Evolutionary conservation across 92 coral and sea anemone genomes (phyloP).

Genomic region (Chrysogorgia sp.): DNA sequence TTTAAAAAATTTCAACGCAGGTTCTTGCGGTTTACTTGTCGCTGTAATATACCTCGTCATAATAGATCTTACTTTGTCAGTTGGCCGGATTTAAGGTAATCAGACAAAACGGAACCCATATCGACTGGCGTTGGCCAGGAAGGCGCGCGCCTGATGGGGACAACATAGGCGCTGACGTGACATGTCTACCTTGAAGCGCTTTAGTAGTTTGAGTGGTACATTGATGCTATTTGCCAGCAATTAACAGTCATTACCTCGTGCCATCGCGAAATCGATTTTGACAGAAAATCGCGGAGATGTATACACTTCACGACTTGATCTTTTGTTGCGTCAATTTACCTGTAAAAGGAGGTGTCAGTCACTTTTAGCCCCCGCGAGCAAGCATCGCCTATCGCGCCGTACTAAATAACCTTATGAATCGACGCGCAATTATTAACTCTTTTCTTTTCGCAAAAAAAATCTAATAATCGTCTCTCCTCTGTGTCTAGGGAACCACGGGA

Average conservation of each 20-base stretch:
- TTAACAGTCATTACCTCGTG: slow-evolving; percentile 38
- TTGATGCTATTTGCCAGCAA: slow-evolving; percentile 45
- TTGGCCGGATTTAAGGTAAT: slow-evolving; percentile 38
- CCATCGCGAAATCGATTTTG: slow-evolving; percentile 46
- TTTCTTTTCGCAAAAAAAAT: background rate
- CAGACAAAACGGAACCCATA: slow-evolving; percentile 34
- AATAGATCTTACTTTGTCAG: background rate
- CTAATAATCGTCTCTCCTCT: background rate
- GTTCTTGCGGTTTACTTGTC: background rate
- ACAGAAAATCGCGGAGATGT: background rate
- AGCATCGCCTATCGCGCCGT: too few relatives aligned
- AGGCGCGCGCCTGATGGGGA: slow-evolving; percentile 17
- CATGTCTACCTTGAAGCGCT: slow-evolving; percentile 19
- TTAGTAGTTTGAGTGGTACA: slow-evolving; percentile 20
- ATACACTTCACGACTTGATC: slow-evolving; percentile 18
- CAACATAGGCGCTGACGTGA: slow-evolving; percentile 26
- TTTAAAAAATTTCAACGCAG: background rate
- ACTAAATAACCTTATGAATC: background rate
- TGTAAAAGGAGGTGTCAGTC: slow-evolving; percentile 11
- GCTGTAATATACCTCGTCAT: background rate
- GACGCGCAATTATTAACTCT: background rate
- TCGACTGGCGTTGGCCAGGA: background rate
- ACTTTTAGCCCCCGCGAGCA: background rate
- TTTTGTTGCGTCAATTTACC: slow-evolving; percentile 26
- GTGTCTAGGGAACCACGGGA: slow-evolving; percentile 19